Evolutionary conservation across 2,888 invertebrate genomes (phyloP).

Genomic region (Zygothrica quintamaculata): DNA sequence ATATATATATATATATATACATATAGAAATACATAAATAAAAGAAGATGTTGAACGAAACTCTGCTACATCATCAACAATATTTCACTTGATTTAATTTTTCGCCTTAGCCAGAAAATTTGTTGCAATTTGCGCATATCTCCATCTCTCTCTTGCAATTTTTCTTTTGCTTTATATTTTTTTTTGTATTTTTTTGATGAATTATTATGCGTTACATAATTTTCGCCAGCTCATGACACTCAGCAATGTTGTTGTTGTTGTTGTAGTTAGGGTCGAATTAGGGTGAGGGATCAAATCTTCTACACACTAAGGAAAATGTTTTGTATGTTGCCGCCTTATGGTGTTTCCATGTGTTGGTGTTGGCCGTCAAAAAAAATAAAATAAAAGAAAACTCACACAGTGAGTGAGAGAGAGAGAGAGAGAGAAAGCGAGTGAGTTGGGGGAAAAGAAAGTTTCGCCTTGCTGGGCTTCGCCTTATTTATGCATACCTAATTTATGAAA

Average conservation of each 20-base stretch:
- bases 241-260: slow-evolving; percentile 2
- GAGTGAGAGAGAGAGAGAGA: too few relatives aligned
- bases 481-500: slow-evolving; percentile 79
- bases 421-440: too few relatives aligned
- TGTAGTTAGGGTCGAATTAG: too few relatives aligned
- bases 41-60: slow-evolving; percentile 13
- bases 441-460: slow-evolving; percentile 61
- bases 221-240: slow-evolving; percentile 73
- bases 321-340: slow-evolving; percentile 33
- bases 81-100: slow-evolving; percentile 65
- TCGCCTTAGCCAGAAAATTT: slow-evolving; percentile 55
- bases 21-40: too few relatives aligned
- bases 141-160: not conserved
- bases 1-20: too few relatives aligned
- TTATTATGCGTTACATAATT: slow-evolving; percentile 77
- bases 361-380: slow-evolving; percentile 60
- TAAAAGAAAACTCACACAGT: too few relatives aligned
- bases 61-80: slow-evolving; percentile 63
- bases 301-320: slow-evolving; percentile 12
- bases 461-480: slow-evolving; percentile 62
- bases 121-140: slow-evolving; percentile 68
- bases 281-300: not conserved
- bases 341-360: slow-evolving; percentile 44
- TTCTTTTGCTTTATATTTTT: not conserved
- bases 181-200: slow-evolving; percentile 55